A percentile compares a stretch with the other conserved stretches of the same genome.
Conservation (phyloP, 2,113 vertebrate genomes). For the Vulpes vulpes region DNA sequence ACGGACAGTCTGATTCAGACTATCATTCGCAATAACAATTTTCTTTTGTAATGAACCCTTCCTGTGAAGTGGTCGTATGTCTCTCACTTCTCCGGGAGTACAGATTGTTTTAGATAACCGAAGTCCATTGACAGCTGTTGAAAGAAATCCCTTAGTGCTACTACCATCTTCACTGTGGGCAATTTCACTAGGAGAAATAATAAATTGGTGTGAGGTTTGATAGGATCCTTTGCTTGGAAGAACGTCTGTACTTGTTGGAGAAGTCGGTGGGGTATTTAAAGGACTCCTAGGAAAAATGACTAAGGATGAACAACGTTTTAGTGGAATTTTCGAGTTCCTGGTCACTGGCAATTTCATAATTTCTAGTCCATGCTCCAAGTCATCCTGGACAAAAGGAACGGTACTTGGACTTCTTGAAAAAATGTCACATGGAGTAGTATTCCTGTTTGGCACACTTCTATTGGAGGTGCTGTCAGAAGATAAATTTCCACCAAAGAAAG, state of each 20-base stretch:
- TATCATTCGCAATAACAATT: conserved; percentile 70
- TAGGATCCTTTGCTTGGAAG: conserved; percentile 85
- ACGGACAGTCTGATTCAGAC: conserved; percentile 73
- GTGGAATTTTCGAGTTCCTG: conserved; percentile 88
- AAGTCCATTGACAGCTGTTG: conserved; percentile 90
- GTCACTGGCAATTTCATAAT: conserved; percentile 83
- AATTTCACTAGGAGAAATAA: conserved; percentile 87
- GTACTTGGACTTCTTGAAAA: conserved; percentile 89
- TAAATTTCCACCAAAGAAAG: conserved; percentile 66
- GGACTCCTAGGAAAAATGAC: conserved; percentile 96
- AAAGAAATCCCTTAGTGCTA: conserved; percentile 89
- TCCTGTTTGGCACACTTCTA: conserved; percentile 82
- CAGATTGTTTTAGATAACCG: conserved; percentile 89
- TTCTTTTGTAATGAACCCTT: conserved; percentile 88
- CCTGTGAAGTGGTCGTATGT: conserved; percentile 89
- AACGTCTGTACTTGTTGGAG: conserved; percentile 89
- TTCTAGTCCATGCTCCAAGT: conserved; percentile 84
- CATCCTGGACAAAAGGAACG: conserved; percentile 90
- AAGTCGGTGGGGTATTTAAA: conserved; percentile 93
- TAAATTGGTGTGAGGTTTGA: conserved; percentile 90
- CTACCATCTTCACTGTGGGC: conserved; percentile 84
- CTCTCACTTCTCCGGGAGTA: conserved; percentile 87
- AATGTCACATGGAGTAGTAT: conserved; percentile 87
- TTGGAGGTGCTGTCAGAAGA: conserved; percentile 53
- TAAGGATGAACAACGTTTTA: conserved; percentile 96